These are phyloP conservation scores for Araneus ventricosus DNA, from an alignment of 1,140 invertebrate species.

Conservation along the genomic window DNA sequence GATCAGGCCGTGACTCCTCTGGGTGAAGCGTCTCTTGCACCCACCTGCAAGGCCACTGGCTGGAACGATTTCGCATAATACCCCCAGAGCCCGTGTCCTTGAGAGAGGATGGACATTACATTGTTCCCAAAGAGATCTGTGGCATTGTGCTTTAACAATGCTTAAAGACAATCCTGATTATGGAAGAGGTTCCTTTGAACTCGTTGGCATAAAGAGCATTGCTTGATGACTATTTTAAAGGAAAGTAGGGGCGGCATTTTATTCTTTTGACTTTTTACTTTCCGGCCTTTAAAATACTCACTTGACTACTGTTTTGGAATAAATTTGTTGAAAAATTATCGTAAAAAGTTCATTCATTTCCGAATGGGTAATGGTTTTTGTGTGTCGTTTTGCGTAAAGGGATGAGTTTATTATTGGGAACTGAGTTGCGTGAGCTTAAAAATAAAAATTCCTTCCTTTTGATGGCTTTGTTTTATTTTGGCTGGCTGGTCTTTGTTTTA, in stretches of 20 bases:
- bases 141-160: constrained; percentile 40
- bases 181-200: constrained; percentile 40
- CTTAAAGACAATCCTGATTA: constrained; percentile 51
- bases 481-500: not conserved
- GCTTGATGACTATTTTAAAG: not conserved
- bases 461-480: not conserved
- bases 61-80: constrained; percentile 58
- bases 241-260: not conserved
- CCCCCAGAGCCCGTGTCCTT: constrained; percentile 48
- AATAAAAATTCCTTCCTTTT: not conserved
- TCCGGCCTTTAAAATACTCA: not conserved
- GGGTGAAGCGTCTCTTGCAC: constrained; percentile 42
- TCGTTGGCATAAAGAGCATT: not conserved
- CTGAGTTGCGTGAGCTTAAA: not conserved
- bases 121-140: constrained; percentile 41
- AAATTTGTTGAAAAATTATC: not conserved
- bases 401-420: not conserved
- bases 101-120: constrained; percentile 60
- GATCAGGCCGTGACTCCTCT: not conserved
- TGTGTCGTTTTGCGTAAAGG: not conserved
- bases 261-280: not conserved
- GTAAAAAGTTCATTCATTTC: not conserved
- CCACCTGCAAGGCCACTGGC: constrained; percentile 42
- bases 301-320: not conserved
- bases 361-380: not conserved